phyloP scores from a whole-genome alignment of 2,888 invertebrate species.

The Beris morrisii region DNA sequence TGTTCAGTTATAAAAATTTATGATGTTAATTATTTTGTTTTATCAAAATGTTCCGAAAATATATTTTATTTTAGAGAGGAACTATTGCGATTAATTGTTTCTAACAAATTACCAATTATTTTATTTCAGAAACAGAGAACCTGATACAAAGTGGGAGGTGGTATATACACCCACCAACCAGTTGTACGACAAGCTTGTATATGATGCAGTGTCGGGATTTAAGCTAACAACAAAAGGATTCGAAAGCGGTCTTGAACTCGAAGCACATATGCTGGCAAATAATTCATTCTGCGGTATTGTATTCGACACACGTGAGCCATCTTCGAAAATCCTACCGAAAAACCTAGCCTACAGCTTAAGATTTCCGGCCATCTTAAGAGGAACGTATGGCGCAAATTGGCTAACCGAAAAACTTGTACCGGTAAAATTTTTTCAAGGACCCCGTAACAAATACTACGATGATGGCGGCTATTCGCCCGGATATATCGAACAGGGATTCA shows the following conservation, averaged over 20 bases:
- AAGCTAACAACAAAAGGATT: slow-evolving; percentile 9
- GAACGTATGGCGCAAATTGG: slow-evolving; percentile 55
- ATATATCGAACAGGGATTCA: slow-evolving; percentile 62
- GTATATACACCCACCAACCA: slow-evolving; percentile 37
- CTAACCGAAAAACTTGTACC: slow-evolving; percentile 67
- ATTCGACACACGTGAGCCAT: slow-evolving; percentile 31
- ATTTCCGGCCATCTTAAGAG: slow-evolving; percentile 62
- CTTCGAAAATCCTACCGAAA: slow-evolving; percentile 43
- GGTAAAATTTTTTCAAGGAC: slow-evolving; percentile 63
- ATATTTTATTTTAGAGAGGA: too few species aligned
- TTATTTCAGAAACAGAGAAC: not conserved
- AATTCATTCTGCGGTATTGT: slow-evolving; percentile 36
- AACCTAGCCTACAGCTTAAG: slow-evolving; percentile 59
- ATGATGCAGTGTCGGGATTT: slow-evolving; percentile 9
- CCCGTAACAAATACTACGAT: slow-evolving; percentile 57
- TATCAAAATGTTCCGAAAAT: too few species aligned
- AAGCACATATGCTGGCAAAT: slow-evolving; percentile 15
- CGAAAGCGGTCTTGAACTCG: slow-evolving; percentile 16
- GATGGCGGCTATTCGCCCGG: slow-evolving; percentile 58
- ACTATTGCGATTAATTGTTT: too few species aligned
- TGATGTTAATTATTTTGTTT: too few species aligned
- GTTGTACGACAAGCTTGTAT: slow-evolving; percentile 28
- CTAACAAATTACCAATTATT: too few species aligned
- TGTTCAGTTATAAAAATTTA: not conserved
- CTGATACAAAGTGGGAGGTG: slow-evolving; percentile 11